Evolutionary conservation across 2,888 invertebrate genomes (phyloP), one percentile per base, ranked within the genome.

Genomic region (Agonum fuliginosum): DNA sequence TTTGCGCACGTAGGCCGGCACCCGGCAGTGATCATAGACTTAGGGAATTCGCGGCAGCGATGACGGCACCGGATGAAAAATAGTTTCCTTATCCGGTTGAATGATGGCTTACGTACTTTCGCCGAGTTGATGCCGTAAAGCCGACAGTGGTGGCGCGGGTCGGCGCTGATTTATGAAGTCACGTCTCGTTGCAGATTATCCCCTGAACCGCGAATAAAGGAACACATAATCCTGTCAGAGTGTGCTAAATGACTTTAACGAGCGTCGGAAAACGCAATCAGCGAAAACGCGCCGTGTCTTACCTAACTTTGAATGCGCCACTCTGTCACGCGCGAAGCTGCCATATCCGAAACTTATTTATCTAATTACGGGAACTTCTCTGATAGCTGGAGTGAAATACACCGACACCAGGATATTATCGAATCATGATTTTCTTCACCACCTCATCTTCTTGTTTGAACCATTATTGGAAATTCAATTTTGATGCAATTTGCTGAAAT

Each of bases 151-250:
- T 20, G 20, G 30, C 30, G 78, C 80, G 82, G 82, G 80, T 79
- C 41, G 79, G 69, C 80, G 79, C 81, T 83, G 83, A 83, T 83
- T 83, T 83, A 83, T 83, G 80, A 81, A 80, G 82, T 82, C 82
- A 82, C 82, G 83, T 83, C 82, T 81, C 82, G 81, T 81, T 82
- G 82, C 82, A 83, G 82, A 83, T 83, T 83, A 83, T 82, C 83
- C 81, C 71, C 65, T 81, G 80, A 82, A 82, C 81, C 80, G 81
- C 80, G 81, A 80, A 80, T 80, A 82, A 82, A 80, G 81, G 81
- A 81, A 82, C 82, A 82, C 81, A 82, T 82, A 81, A 82, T 82
- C 81, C 79, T 79, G 75, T 75, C 75, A 75, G 75, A 51, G 30
- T 48, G 67, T 67, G 75, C 75, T 75, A 75, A 75, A 75, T 75